These are phyloP conservation scores for Ovibos moschatus DNA, from an alignment of 2,113 vertebrate genomes.

Conservation along the genomic window DNA sequence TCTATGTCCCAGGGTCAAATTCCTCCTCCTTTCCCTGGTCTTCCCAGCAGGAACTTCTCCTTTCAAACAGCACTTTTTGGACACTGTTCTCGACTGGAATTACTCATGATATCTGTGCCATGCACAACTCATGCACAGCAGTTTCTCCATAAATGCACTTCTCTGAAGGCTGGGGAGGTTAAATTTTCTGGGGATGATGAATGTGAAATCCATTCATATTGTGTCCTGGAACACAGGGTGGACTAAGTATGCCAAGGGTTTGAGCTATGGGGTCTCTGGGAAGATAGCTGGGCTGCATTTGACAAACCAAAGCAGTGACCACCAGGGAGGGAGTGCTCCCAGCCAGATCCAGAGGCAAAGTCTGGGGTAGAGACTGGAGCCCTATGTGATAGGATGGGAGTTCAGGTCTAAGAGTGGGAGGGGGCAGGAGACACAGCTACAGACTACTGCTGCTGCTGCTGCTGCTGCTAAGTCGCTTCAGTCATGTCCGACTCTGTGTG, in stretches of 20 bases:
- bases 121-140: rapidly evolving
- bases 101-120: background rate
- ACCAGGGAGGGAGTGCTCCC: background rate
- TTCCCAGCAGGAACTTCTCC: background rate
- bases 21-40: background rate
- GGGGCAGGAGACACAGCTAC: background rate
- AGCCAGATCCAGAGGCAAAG: background rate
- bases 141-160: background rate
- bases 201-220: background rate
- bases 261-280: background rate
- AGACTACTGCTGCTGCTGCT: background rate
- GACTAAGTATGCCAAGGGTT: background rate
- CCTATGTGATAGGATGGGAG: background rate
- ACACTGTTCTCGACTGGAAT: background rate
- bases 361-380: background rate
- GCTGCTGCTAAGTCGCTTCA: too few relatives aligned
- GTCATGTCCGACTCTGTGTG: too few relatives aligned
- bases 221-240: background rate
- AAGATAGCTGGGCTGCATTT: background rate
- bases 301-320: background rate
- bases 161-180: background rate
- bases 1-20: background rate
- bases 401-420: background rate
- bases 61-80: background rate
- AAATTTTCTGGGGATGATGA: background rate